Base-by-base conservation (phyloP, 1,140 invertebrate species). In the Rhyacophila brunnea region DNA sequence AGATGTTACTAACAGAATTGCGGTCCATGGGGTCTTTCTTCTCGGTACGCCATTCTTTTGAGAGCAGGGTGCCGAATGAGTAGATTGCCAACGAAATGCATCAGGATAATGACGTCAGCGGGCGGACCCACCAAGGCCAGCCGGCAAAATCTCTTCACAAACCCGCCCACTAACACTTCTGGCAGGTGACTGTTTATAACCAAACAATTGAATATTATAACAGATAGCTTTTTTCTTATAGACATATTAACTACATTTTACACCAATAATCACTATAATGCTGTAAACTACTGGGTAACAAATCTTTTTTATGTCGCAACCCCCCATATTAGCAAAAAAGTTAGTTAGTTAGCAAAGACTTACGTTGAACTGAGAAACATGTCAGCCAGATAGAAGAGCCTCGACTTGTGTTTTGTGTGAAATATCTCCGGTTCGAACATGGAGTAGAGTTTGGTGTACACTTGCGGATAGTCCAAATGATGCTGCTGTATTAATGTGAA, bases 401-500 rank as follows among this genome's bases (percentile, higher is more conserved):
- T 81, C 1, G 89, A 85, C 73, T 92, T 91, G 71, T 94, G 96
- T 68, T 93, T 93, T 9, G 89, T 92, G 68, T 92, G 87, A 70
- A 98, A 93, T 59, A 98, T 88, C 64, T 89, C 87, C 0, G 92
- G 90, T 67, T 91, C 87, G 66, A 97, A 90, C 83, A 99, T 87
- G 1, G 88, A 87, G 77, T 99, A 99, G 3, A 99, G 78, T 70
- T 97, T 95, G 47, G 85, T 85, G 72, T 95, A 99, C 69, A 99
- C 94, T 74, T 97, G 89, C 2, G 95, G 95, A 76, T 97, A 97
- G 70, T 96, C 91, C 74, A 99, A 84, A 76, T 98, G 96, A 71
- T 96, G 88, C 60, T 90, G 88, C 50, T 91, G 87, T 56, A 98
- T 94, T 32, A 99, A 77, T 38, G 89, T 85, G 70, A 96, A 95